Evolutionary conservation across 2,888 invertebrate species (phyloP).

Genomic region (Litoditis marina): DNA sequence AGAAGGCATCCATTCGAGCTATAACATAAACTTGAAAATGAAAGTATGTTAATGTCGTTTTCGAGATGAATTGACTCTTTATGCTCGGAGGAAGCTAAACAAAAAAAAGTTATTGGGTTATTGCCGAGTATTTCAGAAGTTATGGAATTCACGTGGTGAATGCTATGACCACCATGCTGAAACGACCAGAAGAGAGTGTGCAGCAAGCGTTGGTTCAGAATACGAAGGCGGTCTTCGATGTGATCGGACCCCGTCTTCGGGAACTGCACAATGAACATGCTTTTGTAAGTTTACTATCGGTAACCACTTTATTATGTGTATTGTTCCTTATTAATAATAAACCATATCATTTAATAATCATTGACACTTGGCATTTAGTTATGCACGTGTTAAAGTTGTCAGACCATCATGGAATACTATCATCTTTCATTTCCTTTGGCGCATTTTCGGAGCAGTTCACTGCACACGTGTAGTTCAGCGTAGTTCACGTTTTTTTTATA

Average conservation of each 20-base stretch:
- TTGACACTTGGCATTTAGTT: no score
- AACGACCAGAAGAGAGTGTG: conserved; percentile 10
- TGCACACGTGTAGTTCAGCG: conserved; percentile 7
- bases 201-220: conserved; percentile 13
- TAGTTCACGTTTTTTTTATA: not conserved
- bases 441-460: conserved; percentile 13
- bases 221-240: conserved; percentile 3
- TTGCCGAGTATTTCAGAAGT: conserved; percentile 3
- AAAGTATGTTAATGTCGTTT: no score
- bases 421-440: no score
- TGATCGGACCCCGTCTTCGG: conserved; percentile 11
- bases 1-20: no score
- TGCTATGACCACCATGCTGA: conserved; percentile 9
- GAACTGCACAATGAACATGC: conserved; percentile 12
- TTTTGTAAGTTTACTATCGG: conserved; percentile 5
- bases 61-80: no score
- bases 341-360: no score
- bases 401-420: no score
- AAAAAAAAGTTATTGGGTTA: not conserved
- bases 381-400: no score
- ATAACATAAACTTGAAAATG: no score
- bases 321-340: no score
- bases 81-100: no score
- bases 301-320: no score
- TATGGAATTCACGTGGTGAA: conserved; percentile 10